Conservation (phyloP, 2,113 vertebrate genomes). For the Crypturellus undulatus region DNA sequence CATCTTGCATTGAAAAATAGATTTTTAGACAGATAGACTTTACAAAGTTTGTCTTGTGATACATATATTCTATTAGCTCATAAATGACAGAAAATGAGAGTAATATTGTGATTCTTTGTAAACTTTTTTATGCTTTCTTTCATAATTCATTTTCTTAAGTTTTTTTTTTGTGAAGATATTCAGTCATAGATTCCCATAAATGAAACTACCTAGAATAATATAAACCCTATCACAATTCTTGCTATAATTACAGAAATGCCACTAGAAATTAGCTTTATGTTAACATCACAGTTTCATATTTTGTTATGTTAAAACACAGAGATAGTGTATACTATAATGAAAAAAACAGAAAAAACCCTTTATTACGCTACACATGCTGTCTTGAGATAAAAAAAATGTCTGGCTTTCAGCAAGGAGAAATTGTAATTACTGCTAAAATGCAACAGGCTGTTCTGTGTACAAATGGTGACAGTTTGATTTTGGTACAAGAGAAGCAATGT, state of each 20-base stretch:
- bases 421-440: slow-evolving; percentile 7
- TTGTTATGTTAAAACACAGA: background rate
- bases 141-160: background rate
- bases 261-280: background rate
- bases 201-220: background rate
- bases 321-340: background rate
- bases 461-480: background rate
- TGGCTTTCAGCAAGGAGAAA: background rate
- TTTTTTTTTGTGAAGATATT: background rate
- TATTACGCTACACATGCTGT: background rate
- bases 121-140: background rate
- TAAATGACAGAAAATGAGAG: background rate
- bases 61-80: background rate
- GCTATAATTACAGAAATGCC: background rate
- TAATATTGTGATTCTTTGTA: background rate
- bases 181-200: background rate
- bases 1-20: background rate
- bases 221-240: background rate
- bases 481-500: background rate
- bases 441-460: background rate
- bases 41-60: background rate
- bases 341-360: too few species aligned
- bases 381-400: background rate
- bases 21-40: background rate
- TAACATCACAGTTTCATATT: background rate